These are phyloP conservation scores for Yponomeuta malinellus DNA, from an alignment of 2,888 invertebrate genomes.

Conservation along the genomic window DNA sequence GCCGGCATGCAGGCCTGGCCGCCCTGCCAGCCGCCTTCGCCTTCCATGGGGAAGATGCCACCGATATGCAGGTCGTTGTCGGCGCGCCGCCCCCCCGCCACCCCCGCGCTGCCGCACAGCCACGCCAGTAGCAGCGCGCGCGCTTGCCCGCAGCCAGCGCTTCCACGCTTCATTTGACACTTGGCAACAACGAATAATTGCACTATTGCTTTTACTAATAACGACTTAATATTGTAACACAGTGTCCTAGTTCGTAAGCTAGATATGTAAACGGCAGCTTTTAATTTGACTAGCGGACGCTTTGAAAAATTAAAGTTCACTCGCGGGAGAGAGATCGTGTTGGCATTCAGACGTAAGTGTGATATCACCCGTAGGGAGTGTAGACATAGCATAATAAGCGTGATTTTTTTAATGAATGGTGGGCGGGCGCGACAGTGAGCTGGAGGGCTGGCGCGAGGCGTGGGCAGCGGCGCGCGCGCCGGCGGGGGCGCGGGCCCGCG, in stretches of 20 bases:
- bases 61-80: slow-evolving; percentile 94
- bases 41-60: slow-evolving; percentile 98
- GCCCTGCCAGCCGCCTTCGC: slow-evolving; percentile 98
- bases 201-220: slow-evolving; percentile 67
- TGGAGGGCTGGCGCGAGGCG: slow-evolving; percentile 25
- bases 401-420: slow-evolving; percentile 46
- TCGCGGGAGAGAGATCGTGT: slow-evolving; percentile 39
- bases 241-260: slow-evolving; percentile 67
- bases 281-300: slow-evolving; percentile 73
- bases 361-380: slow-evolving; percentile 57
- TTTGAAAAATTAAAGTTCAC: slow-evolving; percentile 66
- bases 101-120: slow-evolving; percentile 46
- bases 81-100: slow-evolving; percentile 48
- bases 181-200: slow-evolving; percentile 71
- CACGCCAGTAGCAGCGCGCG: slow-evolving; percentile 49
- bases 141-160: slow-evolving; percentile 27
- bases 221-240: slow-evolving; percentile 57
- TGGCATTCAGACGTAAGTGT: slow-evolving; percentile 43
- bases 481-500: slow-evolving; percentile 29
- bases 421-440: slow-evolving; percentile 42
- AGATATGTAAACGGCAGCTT: slow-evolving; percentile 42
- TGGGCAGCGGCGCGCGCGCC: slow-evolving; percentile 8
- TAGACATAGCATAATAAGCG: slow-evolving; percentile 71
- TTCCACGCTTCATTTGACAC: slow-evolving; percentile 39
- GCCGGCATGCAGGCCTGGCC: slow-evolving; percentile 99